Evolutionary conservation across 2,113 vertebrate genomes (phyloP), one percentile per base, ranked within the genome.

Genomic region (Isichthys henryi): DNA sequence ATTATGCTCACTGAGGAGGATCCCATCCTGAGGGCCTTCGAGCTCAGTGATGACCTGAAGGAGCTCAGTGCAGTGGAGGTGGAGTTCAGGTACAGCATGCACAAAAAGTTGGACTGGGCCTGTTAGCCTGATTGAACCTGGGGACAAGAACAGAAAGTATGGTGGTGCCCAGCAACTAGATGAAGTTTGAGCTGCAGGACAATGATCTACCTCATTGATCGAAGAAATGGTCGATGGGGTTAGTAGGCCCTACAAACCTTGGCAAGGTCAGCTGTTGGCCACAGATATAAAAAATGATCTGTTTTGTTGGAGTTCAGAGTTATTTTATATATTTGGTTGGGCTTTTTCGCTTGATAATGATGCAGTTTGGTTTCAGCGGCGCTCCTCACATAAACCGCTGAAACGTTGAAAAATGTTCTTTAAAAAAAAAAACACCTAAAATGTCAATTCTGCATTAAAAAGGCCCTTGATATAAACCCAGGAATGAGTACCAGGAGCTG

Each of bases 1-100:
- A 99, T 99, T 91, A 99, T 99, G 98, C 92, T 99, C 92, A 99
- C 98, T 1, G 98, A 99, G 88, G 98, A 99, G 85, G 98, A 99
- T 93, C 98, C 98, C 3, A 99, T 99, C 89, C 96, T 99, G 56
- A 93, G 98, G 93, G 98, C 98, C 46, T 99, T 99, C 92, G 98
- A 99, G 95, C 97, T 99, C 90, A 99, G 98, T 90, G 95, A 97
- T 91, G 98, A 99, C 93, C 96, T 99, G 88, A 98, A 96, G 94
- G 98, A 99, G 95, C 96, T 99, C 90, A 99, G 98, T 91, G 96
- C 99, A 48, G 98, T 99, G 46, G 98, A 99, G 90, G 98, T 99
- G 94, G 98, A 99, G 94, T 99, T 99, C 95, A 97, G 98, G 98
- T 99, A 80, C 31, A 1, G 17, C 39, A 39, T 39, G 39, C 5